phyloP scores from a whole-genome alignment of 2,113 vertebrate species.

The Pangasianodon hypophthalmus region DNA sequence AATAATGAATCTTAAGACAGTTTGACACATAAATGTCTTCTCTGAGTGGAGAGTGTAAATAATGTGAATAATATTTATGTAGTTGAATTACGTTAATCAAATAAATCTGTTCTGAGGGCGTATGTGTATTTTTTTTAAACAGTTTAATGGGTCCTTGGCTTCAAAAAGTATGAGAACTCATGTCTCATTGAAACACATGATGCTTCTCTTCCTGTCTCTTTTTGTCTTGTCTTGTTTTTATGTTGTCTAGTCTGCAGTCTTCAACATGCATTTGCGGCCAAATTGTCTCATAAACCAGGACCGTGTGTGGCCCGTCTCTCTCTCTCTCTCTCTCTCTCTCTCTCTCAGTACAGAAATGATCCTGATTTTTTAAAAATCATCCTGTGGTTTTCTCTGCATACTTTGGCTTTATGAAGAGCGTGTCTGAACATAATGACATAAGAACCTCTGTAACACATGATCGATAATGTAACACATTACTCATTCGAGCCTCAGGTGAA shows the following conservation, averaged over 20 bases:
- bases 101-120: not conserved
- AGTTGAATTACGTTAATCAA: not conserved
- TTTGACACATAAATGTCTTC: too few relatives aligned
- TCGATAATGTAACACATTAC: not conserved
- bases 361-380: not conserved
- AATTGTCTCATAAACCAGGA: constrained; percentile 32
- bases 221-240: constrained; percentile 4
- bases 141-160: not conserved
- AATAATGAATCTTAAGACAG: too few relatives aligned
- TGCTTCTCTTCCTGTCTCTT: not conserved
- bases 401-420: not conserved
- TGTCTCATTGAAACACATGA: not conserved
- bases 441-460: not conserved
- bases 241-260: constrained; percentile 26
- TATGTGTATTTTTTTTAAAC: not conserved
- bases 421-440: constrained; percentile 1
- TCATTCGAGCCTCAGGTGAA: not conserved
- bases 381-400: constrained; percentile 3
- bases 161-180: not conserved
- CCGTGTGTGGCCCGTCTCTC: constrained; percentile 29
- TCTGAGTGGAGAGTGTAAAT: not conserved
- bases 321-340: not conserved
- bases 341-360: not conserved
- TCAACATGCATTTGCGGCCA: constrained; percentile 14
- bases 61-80: not conserved